Percentiles rank a stretch among this genome's conserved stretches.
phyloP scores from a whole-genome alignment of 2,797 vertebrate species.

The Chiroxiphia lanceolata region DNA sequence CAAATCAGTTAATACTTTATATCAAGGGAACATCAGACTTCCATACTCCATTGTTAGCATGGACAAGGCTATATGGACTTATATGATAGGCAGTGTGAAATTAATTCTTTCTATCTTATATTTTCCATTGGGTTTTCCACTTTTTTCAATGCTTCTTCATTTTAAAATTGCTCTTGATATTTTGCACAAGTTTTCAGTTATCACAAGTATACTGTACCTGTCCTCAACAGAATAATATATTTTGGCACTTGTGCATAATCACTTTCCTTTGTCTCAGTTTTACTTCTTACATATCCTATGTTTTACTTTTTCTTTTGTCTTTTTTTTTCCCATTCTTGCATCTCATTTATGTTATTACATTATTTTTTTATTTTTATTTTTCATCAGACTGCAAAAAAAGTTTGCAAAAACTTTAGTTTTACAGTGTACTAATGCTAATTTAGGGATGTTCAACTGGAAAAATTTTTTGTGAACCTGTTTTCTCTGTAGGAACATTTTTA shows the following conservation, averaged over 20 bases:
- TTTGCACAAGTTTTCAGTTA: neutral
- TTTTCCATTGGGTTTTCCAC: neutral
- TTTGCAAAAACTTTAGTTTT: neutral
- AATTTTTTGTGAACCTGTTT: conserved; percentile 7
- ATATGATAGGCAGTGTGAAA: neutral
- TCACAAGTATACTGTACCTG: neutral
- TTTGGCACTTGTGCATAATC: neutral
- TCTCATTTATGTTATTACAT: neutral
- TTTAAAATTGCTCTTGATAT: neutral
- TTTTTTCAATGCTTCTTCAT: neutral
- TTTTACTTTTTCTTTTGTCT: neutral
- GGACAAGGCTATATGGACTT: neutral
- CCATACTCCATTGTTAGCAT: neutral
- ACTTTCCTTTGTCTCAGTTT: neutral
- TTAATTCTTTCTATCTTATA: neutral
- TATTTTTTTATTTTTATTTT: neutral
- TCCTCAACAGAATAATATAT: neutral
- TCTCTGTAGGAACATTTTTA: conserved; percentile 1
- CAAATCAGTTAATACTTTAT: neutral
- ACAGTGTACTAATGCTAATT: neutral
- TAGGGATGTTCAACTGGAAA: neutral
- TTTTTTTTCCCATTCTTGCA: neutral
- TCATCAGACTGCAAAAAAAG: neutral
- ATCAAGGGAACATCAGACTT: neutral
- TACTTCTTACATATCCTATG: neutral